Evolutionary conservation across 2,797 vertebrate genomes (phyloP), one percentile per base, ranked within the genome.

Genomic region (Emys orbicularis): DNA sequence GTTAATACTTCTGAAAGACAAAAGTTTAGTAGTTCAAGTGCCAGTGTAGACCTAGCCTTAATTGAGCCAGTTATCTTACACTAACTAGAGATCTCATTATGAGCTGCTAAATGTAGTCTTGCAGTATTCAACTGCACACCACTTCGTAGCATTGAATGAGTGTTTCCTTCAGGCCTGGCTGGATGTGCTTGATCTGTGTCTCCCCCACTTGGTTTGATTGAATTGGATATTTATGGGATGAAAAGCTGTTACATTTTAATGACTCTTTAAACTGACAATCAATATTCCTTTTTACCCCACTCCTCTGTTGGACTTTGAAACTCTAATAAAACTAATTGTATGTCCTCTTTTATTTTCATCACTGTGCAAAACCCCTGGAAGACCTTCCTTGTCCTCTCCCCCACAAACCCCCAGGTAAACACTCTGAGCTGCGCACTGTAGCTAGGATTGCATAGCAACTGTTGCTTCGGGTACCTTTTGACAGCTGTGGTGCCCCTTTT

Each of bases 271-370:
- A 82, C 18, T 49, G 27, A 29, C 82, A 83, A 54, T 90, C 56
- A 85, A 1, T 90, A 44, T 57, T 37, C 25, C 76, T 27, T 34
- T 90, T 34, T 95, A 79, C 27, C 81, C 44, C 31, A 19, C 29
- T 54, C 29, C 29, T 87, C 85, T 86, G 41, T 80, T 76, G 76
- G 80, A 16, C 81, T 11, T 59, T 79, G 68, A 86, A 83, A 88
- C 79, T 8, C 74, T 49, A 44, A 49, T 88, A 88, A 96, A 96
- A 95, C 76, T 84, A 77, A 13, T 23, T 86, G 91, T 12, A 1
- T 12, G 49, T 54, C 9, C 21, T 47, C 86, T 90, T 84, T 86
- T 76, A 13, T 41, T 27, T 50, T 49, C 37, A 12, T 57, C 47
- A 79, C 25, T 10, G 4, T 80, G 15, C 19, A 56, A 77, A 89